Evolutionary conservation across 2,113 vertebrate species (phyloP), one percentile per base, ranked within the genome.

Genomic region (Sorex araneus): DNA sequence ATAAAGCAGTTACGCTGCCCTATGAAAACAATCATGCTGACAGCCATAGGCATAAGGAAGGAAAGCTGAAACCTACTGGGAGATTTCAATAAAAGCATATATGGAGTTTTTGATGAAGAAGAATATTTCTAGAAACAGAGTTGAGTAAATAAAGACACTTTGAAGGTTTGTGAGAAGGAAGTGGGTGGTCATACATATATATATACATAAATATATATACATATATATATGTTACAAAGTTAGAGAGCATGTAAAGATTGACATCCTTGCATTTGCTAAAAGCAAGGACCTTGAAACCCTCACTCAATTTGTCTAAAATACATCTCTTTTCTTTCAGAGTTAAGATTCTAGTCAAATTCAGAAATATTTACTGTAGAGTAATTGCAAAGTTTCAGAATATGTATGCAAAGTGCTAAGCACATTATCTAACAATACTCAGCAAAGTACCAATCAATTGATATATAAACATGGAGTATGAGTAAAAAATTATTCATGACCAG

Each of bases 401-500:
- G 10, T 92, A 30, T 67, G 47, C 63, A 67, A 92, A 75, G 25
- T 85, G 16, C n/a, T 87, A 54, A 79, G 11, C 34, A 67, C 11
- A 92, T 15, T 69, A 80, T 7, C 7, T 73, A 67, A 28, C 25
- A 78, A 23, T 76, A 47, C 60, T n/a, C 71, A 93, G 28, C 69
- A 54, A 87, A 85, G 63, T 79, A 67, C 32, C 45, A 57, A 15
- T 87, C 74, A 54, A 34, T 71, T 66, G 74, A 78, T 57, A 64
- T 27, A 79, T 0, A 91, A n/a, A 85, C 66, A 57, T n/a, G 9
- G 27, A 69, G 36, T 45, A 1, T 77, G 64, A 71, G 28, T 66
- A 27, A 94, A 18, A 50, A 76, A 78, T 94, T 95, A 32, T 81
- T 66, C 43, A 83, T 34, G 18, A n/a, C 71, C 43, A 47, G 10